Conservation (phyloP, 2,113 vertebrate genomes). For the Cyanocitta stelleri region DNA sequence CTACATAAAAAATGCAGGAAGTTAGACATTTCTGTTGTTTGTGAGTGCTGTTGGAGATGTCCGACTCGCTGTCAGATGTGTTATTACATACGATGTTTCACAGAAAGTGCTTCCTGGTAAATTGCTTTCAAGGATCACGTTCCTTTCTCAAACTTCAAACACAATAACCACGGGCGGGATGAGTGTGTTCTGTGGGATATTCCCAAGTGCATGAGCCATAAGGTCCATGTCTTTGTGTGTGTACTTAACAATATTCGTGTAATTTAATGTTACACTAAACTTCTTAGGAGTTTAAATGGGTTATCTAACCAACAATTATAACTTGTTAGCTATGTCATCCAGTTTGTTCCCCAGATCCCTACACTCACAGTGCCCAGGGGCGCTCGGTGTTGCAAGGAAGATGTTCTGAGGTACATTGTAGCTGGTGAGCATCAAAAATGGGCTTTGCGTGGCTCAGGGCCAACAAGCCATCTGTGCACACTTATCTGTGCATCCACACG, state of each 20-base stretch:
- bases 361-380: background rate
- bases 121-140: background rate
- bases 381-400: rapidly evolving
- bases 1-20: background rate
- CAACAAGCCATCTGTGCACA: background rate
- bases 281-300: background rate
- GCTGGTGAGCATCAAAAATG: background rate
- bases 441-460: background rate
- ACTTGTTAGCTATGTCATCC: background rate
- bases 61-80: background rate
- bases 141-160: background rate
- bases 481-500: background rate
- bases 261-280: background rate
- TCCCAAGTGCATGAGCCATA: background rate
- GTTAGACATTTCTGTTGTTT: background rate
- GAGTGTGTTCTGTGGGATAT: background rate
- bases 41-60: background rate
- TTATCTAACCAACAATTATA: background rate
- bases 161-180: background rate
- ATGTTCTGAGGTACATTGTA: background rate
- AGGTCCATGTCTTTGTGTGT: rapidly evolving
- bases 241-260: too few species aligned
- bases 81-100: rapidly evolving
- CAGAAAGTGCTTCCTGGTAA: background rate
- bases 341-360: background rate